A percentile compares a stretch with the other conserved stretches of the same genome.
These are phyloP conservation scores for Spilosoma lubricipeda DNA, from an alignment of 2,888 invertebrate species.

Conservation along the genomic window DNA sequence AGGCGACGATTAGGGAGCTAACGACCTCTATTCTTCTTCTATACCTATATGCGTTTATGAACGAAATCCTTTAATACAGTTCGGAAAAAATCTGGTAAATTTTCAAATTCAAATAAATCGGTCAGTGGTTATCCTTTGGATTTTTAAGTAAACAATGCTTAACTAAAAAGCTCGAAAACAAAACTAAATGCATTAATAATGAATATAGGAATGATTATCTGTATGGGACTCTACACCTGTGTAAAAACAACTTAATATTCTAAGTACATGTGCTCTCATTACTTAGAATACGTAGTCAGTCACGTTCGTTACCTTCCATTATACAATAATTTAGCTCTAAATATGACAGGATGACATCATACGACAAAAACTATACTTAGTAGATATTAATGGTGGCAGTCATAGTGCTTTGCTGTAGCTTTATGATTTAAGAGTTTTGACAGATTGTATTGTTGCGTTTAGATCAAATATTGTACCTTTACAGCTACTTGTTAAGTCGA, in stretches of 20 bases:
- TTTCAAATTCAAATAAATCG: too few species aligned
- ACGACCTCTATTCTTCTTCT: too few species aligned
- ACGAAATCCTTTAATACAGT: neutral
- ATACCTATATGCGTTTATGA: neutral
- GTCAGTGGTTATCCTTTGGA: neutral
- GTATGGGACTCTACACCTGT: neutral
- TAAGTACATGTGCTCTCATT: constrained; percentile 47
- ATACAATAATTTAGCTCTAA: constrained; percentile 52
- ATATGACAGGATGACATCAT: constrained; percentile 58
- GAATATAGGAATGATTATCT: too few species aligned
- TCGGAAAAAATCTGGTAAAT: too few species aligned
- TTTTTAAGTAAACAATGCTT: too few species aligned
- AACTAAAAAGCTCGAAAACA: too few species aligned
- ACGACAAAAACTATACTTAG: constrained; percentile 41
- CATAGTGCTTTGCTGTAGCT: constrained; percentile 33
- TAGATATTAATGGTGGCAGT: constrained; percentile 37
- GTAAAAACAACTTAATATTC: constrained; percentile 13
- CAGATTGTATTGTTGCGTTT: neutral
- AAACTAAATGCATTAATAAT: too few species aligned
- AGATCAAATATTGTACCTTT: neutral
- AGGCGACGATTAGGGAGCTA: too few species aligned
- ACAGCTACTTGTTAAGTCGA: neutral
- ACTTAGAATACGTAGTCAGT: constrained; percentile 52
- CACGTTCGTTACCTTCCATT: constrained; percentile 49
- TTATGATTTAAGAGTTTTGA: neutral